Base-by-base conservation (phyloP, 1,140 invertebrate species). In the Venturia canescens region DNA sequence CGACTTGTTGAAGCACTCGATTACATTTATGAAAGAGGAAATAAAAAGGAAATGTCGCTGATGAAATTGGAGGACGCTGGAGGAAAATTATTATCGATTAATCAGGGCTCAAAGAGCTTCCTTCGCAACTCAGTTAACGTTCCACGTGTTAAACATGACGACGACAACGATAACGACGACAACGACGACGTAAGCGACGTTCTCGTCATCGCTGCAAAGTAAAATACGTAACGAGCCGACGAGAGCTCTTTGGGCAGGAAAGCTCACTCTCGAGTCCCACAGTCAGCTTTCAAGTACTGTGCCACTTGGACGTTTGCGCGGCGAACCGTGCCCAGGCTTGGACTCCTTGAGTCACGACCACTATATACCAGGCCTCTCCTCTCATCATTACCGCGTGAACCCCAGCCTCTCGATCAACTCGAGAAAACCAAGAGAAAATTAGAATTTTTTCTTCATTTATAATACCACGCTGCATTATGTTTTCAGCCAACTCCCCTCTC, bases 181-280 rank as follows among this genome's bases (percentile, higher is more conserved):
- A 21, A 71, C 69, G 69, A 4, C 66, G 66, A 13, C 18, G 34
- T 23, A 4, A 48, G 11, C 38, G 18, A 23, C 69, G 31, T 23
- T 16, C 18, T 71, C 69, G 69, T 71, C 34, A 23, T 71, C n/a
- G n/a, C 21, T 34, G 21, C 34, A 13, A n/a, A 71, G 69, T 38
- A 48, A 71, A 71, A 71, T 71, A 44, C 69, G 72, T 76, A 76
- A 76, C 72, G 53, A 60, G 72, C 72, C 72, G 50, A 60, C 72
- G 72, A 76, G 72, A 15, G 72, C 72, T 53, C 44, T 27, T 74
- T 29, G n/a, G 26, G 21, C 23, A 48, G 38, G 16, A 53, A 74
- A 74, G 44, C 71, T 74, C 26, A 60, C 72, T 76, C 72, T 76
- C 29, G 29, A 76, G 27, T 60, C 38, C 26, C 9, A 13, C 72